A percentile compares a stretch with the other conserved stretches of the same genome.
Conservation (phyloP, 2,888 invertebrate species). For the Lordiphosa fenestrarum region DNA sequence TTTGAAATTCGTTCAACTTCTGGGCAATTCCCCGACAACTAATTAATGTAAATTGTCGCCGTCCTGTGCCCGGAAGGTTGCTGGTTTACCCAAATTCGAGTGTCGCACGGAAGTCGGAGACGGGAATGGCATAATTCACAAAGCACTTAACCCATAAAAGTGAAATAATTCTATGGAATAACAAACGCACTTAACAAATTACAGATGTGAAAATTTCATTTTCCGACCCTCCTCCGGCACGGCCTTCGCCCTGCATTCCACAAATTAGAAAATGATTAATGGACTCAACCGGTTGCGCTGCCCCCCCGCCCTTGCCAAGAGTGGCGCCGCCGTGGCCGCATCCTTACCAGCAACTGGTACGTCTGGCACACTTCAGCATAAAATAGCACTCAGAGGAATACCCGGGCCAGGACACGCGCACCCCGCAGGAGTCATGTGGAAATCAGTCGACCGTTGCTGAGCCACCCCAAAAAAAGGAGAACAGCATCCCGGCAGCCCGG, state of each 20-base stretch:
- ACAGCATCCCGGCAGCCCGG: background rate
- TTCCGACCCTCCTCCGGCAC: slow-evolving; percentile 35
- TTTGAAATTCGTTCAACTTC: no score
- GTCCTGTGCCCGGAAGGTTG: slow-evolving; percentile 25
- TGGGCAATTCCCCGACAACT: slow-evolving; percentile 39
- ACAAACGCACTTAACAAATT: slow-evolving; percentile 81
- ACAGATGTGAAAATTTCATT: slow-evolving; percentile 80
- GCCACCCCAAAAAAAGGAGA: slow-evolving; percentile 34
- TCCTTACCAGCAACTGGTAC: slow-evolving; percentile 51
- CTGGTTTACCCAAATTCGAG: slow-evolving; percentile 10
- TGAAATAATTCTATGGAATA: slow-evolving; percentile 73
- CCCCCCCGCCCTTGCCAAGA: background rate
- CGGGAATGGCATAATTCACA: slow-evolving; percentile 52
- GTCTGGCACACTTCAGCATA: slow-evolving; percentile 77
- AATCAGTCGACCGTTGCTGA: slow-evolving; percentile 74
- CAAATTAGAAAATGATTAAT: slow-evolving; percentile 81
- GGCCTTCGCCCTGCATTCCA: slow-evolving; percentile 73
- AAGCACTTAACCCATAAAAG: slow-evolving; percentile 74
- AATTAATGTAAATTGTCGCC: slow-evolving; percentile 58
- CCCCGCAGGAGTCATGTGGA: slow-evolving; percentile 53
- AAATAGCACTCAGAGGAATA: slow-evolving; percentile 78
- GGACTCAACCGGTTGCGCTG: slow-evolving; percentile 78
- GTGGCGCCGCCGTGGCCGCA: slow-evolving; percentile 49
- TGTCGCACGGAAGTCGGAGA: background rate
- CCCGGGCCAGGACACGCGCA: slow-evolving; percentile 32